A percentile compares a stretch with the other conserved stretches of the same genome.
phyloP scores from a whole-genome alignment of 2,888 invertebrate genomes.

The Agrochola circellaris region DNA sequence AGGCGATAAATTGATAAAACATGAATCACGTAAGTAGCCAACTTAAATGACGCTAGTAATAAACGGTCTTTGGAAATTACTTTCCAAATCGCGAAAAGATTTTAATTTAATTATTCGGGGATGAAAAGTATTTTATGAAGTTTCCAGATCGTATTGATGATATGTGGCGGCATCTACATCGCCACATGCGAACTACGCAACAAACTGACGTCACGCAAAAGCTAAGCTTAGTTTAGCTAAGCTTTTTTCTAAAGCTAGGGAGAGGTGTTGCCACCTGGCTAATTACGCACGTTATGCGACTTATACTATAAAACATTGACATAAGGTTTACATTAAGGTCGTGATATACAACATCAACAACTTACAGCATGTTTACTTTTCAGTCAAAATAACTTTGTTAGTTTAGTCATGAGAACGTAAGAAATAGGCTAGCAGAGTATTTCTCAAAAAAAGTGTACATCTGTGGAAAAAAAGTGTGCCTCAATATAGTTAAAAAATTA shows the following conservation, averaged over 20 bases:
- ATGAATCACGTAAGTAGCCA: not conserved
- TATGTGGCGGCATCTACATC: too few species aligned
- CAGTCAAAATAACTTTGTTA: not conserved
- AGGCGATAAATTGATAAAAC: constrained; percentile 1
- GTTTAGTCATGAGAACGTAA: not conserved
- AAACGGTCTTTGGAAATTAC: not conserved
- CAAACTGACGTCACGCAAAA: too few species aligned
- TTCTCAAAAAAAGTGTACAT: too few species aligned
- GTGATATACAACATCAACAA: not conserved
- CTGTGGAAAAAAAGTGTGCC: too few species aligned
- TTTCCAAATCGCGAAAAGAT: not conserved
- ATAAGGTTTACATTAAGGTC: not conserved
- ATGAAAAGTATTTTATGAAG: not conserved
- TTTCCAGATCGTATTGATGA: too few species aligned
- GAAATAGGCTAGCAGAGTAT: not conserved
- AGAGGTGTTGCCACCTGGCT: not conserved
- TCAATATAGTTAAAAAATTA: too few species aligned
- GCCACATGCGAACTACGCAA: too few species aligned
- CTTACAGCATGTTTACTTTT: not conserved
- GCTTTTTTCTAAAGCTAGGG: too few species aligned
- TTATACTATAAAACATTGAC: too few species aligned
- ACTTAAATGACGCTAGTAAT: not conserved
- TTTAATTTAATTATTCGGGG: constrained; percentile 2
- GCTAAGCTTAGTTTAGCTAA: too few species aligned
- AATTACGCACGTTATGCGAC: too few species aligned